Percentiles rank a stretch among this genome's conserved stretches.
phyloP scores from a whole-genome alignment of 2,113 vertebrate species.

The Sterrhoptilus dennistouni region DNA sequence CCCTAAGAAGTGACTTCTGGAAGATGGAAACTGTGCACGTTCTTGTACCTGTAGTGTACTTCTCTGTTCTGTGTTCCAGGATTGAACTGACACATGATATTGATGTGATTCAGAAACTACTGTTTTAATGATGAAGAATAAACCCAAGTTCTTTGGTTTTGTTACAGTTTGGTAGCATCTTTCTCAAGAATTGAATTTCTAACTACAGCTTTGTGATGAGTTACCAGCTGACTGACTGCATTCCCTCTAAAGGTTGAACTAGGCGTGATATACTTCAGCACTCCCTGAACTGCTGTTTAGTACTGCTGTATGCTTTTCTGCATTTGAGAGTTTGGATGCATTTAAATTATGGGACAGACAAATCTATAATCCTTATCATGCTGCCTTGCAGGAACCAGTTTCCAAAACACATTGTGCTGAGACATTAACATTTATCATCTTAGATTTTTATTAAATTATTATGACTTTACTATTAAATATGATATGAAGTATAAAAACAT shows the following conservation, averaged over 20 bases:
- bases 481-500: background rate
- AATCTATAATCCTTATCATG: background rate
- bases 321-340: background rate
- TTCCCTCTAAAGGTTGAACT: background rate
- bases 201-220: background rate
- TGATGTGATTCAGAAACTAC: background rate
- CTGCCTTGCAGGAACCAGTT: background rate
- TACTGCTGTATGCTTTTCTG: background rate
- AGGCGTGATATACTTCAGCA: background rate
- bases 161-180: background rate
- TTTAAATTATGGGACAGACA: background rate
- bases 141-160: background rate
- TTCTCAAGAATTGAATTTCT: background rate
- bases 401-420: slow-evolving; percentile 6
- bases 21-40: background rate
- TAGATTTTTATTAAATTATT: slow-evolving; percentile 9
- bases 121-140: background rate
- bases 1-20: background rate
- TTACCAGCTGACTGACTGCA: background rate
- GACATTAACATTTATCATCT: background rate
- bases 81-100: background rate
- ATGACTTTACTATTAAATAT: background rate
- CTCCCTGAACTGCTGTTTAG: background rate
- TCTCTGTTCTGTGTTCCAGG: background rate
- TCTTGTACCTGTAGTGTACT: background rate